phyloP scores from a whole-genome alignment of 1,140 invertebrate genomes.

The Pararge aegeria region DNA sequence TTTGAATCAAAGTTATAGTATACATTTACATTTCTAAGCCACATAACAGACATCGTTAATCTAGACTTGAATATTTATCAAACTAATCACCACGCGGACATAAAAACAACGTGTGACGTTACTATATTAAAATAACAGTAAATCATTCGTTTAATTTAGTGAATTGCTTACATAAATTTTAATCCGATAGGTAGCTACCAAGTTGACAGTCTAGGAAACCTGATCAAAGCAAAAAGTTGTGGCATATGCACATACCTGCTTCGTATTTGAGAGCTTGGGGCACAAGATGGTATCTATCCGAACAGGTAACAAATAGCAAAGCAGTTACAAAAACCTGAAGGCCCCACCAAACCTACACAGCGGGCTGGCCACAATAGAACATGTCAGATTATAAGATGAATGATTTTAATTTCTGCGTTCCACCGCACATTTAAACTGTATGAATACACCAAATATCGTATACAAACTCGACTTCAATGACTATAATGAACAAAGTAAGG shows the following conservation, averaged over 20 bases:
- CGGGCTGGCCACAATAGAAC: conserved; percentile 56
- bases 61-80: conserved; percentile 4
- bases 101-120: not conserved
- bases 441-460: conserved; percentile 5
- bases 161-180: conserved; percentile 29
- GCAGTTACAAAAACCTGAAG: conserved; percentile 40
- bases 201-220: conserved; percentile 36
- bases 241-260: conserved; percentile 27
- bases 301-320: conserved; percentile 43
- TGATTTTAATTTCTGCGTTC: conserved; percentile 53
- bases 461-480: conserved; percentile 4
- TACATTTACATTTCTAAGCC: not conserved
- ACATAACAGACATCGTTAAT: not conserved
- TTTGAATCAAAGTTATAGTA: not conserved
- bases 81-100: not conserved
- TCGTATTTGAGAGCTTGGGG: conserved; percentile 28
- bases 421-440: conserved; percentile 5
- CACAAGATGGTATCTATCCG: conserved; percentile 35
- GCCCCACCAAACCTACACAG: conserved; percentile 44
- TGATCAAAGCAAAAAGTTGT: conserved; percentile 26
- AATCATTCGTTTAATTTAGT: conserved; percentile 25
- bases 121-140: conserved; percentile 15
- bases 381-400: conserved; percentile 74
- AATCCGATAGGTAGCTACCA: conserved; percentile 30
- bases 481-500: conserved; percentile 11